Conservation (phyloP, 2,113 vertebrate species). For the Phaethornis superciliosus region DNA sequence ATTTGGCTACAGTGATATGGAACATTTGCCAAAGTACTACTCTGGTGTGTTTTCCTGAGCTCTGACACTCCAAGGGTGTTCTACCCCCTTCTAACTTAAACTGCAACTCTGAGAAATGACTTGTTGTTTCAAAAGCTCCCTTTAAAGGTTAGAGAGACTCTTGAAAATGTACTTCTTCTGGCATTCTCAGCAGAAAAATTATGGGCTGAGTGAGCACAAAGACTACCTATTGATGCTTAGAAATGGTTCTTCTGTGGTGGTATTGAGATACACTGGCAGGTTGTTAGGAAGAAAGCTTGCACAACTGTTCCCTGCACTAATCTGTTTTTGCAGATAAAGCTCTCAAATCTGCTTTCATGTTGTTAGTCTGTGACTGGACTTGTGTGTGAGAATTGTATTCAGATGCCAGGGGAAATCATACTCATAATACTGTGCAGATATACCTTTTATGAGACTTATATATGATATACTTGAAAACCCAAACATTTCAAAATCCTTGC, state of each 20-base stretch:
- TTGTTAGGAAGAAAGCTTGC: neutral
- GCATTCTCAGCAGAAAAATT: neutral
- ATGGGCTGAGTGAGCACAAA: neutral
- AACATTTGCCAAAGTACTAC: conserved; percentile 53
- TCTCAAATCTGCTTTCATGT: neutral
- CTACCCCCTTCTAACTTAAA: neutral
- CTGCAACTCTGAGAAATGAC: conserved; percentile 28
- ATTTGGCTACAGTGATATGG: neutral
- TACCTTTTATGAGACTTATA: neutral
- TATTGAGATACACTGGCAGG: neutral
- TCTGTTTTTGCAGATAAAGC: neutral
- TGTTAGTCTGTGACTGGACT: neutral
- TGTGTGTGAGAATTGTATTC: neutral
- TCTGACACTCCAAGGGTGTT: conserved; percentile 33
- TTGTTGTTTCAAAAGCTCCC: conserved; percentile 14
- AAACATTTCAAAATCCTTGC: neutral
- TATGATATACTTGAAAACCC: neutral
- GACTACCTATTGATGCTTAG: neutral
- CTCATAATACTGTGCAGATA: neutral
- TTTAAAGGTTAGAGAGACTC: neutral
- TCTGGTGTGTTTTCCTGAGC: conserved; percentile 13
- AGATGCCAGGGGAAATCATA: neutral
- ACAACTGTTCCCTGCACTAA: neutral
- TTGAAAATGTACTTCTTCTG: conserved; percentile 1
- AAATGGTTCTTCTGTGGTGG: neutral